A percentile compares a stretch with the other conserved stretches of the same genome.
Conservation (phyloP, 2,888 invertebrate genomes). For the Lasioglossum pauxillum region DNA sequence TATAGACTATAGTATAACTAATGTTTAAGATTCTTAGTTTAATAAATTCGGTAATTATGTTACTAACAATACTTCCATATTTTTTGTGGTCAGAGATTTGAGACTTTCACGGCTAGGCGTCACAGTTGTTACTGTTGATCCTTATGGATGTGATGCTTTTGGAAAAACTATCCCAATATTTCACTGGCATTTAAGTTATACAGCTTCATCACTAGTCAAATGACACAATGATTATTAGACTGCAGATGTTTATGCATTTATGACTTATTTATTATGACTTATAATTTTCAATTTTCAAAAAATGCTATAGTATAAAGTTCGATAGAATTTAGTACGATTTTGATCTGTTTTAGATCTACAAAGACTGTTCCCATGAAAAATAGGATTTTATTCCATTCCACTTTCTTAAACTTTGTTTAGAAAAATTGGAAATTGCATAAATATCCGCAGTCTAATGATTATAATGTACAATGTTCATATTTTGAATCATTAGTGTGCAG, state of each 20-base stretch:
- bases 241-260: too few relatives aligned
- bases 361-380: too few relatives aligned
- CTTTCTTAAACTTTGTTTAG: too few relatives aligned
- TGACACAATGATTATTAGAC: not conserved
- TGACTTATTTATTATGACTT: too few relatives aligned
- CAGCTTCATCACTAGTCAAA: not conserved
- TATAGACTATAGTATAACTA: slow-evolving; percentile 35
- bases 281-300: too few relatives aligned
- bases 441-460: not conserved
- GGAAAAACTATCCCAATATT: not conserved
- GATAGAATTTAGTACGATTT: too few relatives aligned
- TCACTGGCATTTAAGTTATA: not conserved
- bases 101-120: not conserved
- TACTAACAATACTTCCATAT: slow-evolving; percentile 23
- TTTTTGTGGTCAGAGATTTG: slow-evolving; percentile 1
- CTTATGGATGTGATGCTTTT: not conserved
- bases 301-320: too few relatives aligned
- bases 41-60: slow-evolving; percentile 34
- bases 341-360: too few relatives aligned
- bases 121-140: not conserved
- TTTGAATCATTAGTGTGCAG: not conserved
- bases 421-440: too few relatives aligned
- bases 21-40: slow-evolving; percentile 52
- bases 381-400: too few relatives aligned
- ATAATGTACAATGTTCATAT: not conserved